Base-by-base conservation (phyloP, 2,888 invertebrate genomes). In the Drosophila eohydei region DNA sequence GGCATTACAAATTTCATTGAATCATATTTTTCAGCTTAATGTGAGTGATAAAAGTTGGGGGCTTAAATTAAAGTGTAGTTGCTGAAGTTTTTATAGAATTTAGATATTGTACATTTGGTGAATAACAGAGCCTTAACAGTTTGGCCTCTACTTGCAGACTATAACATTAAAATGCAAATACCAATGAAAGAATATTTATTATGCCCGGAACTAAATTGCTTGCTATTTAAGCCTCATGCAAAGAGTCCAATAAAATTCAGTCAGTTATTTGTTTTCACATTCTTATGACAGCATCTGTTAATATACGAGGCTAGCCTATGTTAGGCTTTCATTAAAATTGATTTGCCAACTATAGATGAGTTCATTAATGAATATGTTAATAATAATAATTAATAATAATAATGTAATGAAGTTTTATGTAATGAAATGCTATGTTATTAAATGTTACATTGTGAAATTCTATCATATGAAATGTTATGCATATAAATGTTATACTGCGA, bases 1-100 rank as follows among this genome's bases (percentile, higher is more conserved):
- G 71, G 63, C 63, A 76, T 78, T 84, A 73, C 64, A 60, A 75
- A 63, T 78, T 75, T 43, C 7, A 83, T 71, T 63, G 59, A 14
- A 41, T 30, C 36, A 54, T 58, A 46, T 51, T 69, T 71, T 65
- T 32, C 16, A 34, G 32, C 1, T 40, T 26, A 36, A 52, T 38
- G 28, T n/a, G 40, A 38, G 38, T 40, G 72, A 80, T 55, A 74
- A 6, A 61, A 51, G 28, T 59, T 8, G 4, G 9, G 28, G 8
- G 8, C n/a, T 30, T 28, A 28, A 46, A 46, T 2, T 9, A 2
- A 30, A 48, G 46, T 46, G 14, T 46, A 46, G 14, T 28, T 28
- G 14, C 8, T 46, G 28, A 3, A 46, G n/a, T 2, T 30, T 9
- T 9, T 8, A 9, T 30, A 4, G 14, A 7, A 2, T 14, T 14